Conservation (phyloP, 2,797 vertebrate species). For the Acanthopagrus latus region DNA sequence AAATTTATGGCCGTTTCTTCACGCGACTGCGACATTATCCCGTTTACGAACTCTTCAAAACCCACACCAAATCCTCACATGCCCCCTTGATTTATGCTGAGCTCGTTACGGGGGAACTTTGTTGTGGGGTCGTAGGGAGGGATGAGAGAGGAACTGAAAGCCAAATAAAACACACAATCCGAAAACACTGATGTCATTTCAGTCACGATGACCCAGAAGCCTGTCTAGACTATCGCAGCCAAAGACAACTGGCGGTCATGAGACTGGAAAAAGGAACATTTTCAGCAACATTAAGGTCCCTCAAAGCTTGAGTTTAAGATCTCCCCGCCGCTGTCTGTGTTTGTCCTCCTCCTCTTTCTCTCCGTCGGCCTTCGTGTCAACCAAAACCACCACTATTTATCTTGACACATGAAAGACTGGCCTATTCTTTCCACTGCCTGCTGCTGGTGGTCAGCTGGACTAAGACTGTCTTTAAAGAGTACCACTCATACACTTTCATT, state of each 20-base stretch:
- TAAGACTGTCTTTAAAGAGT: slow-evolving; percentile 27
- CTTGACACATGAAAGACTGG: slow-evolving; percentile 56
- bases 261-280: slow-evolving; percentile 64
- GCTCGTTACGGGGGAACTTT: slow-evolving; percentile 59
- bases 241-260: slow-evolving; percentile 58
- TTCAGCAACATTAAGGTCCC: slow-evolving; percentile 61
- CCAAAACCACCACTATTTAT: slow-evolving; percentile 72
- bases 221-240: slow-evolving; percentile 67
- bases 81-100: slow-evolving; percentile 36
- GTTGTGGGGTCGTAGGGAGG: slow-evolving; percentile 69
- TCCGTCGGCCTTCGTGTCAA: slow-evolving; percentile 56
- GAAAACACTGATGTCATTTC: slow-evolving; percentile 76
- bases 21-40: slow-evolving; percentile 33
- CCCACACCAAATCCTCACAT: slow-evolving; percentile 39
- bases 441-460: slow-evolving; percentile 59
- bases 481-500: neutral
- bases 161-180: slow-evolving; percentile 73
- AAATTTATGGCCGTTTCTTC: slow-evolving; percentile 32
- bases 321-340: slow-evolving; percentile 28
- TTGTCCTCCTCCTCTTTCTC: slow-evolving; percentile 18
- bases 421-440: slow-evolving; percentile 67
- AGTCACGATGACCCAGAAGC: slow-evolving; percentile 63
- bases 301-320: slow-evolving; percentile 53
- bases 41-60: slow-evolving; percentile 55
- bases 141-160: slow-evolving; percentile 55